Evolutionary conservation across 2,888 invertebrate genomes (phyloP).

Genomic region (Parelbella ahira): DNA sequence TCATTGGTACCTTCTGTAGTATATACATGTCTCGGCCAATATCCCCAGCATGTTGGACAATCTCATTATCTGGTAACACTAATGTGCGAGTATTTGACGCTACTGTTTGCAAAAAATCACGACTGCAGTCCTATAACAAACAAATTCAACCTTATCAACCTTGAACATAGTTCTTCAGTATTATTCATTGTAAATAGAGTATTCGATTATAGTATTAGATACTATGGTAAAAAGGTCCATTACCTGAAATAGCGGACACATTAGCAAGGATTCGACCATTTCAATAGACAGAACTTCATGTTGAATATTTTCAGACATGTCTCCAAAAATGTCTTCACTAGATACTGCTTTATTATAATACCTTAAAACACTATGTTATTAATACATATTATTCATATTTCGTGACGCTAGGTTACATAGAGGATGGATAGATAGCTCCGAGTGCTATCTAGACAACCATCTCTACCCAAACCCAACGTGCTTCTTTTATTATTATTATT

Average conservation of each 20-base stretch:
- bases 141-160: too few species aligned
- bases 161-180: too few species aligned
- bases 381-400: too few species aligned
- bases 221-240: too few species aligned
- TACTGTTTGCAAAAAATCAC: constrained; percentile 68
- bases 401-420: too few species aligned
- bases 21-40: constrained; percentile 75
- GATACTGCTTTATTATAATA: constrained; percentile 68
- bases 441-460: too few species aligned
- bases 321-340: constrained; percentile 57
- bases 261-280: constrained; percentile 59
- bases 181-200: too few species aligned
- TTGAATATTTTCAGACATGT: constrained; percentile 64
- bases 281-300: constrained; percentile 66
- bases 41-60: constrained; percentile 69
- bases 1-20: constrained; percentile 52
- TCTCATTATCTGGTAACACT: constrained; percentile 68
- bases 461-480: too few species aligned
- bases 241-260: constrained; percentile 67
- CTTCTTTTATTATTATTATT: too few species aligned
- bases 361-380: too few species aligned
- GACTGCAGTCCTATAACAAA: constrained; percentile 50
- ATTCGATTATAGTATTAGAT: too few species aligned
- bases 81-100: constrained; percentile 61
- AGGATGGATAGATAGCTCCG: too few species aligned